Evolutionary conservation across 2,888 invertebrate genomes (phyloP).

Genomic region (Cheilosia vulpina): DNA sequence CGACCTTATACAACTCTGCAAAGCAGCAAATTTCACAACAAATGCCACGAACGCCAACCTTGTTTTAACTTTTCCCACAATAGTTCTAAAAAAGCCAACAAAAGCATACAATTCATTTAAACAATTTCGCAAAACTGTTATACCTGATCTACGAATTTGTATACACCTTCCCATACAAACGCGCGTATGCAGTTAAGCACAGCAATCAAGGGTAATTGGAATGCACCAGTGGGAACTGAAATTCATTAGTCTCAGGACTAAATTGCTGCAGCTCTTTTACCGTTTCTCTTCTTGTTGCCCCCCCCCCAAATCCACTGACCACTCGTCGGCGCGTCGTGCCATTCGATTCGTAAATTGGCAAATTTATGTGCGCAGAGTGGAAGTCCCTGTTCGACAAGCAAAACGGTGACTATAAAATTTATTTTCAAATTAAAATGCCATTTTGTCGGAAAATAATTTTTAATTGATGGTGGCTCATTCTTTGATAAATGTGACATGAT

Average conservation of each 20-base stretch:
- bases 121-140: constrained; percentile 25
- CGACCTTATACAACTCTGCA: too few species aligned
- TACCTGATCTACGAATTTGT: neutral
- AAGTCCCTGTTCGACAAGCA: constrained; percentile 70
- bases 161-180: constrained; percentile 29
- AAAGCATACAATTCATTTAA: neutral
- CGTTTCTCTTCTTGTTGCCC: constrained; percentile 22
- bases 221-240: constrained; percentile 68
- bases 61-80: neutral
- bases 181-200: constrained; percentile 56
- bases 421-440: constrained; percentile 84
- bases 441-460: constrained; percentile 78
- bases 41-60: neutral
- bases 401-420: constrained; percentile 80
- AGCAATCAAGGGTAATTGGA: constrained; percentile 73
- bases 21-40: neutral
- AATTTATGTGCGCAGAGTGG: constrained; percentile 71
- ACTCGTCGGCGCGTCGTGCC: constrained; percentile 5
- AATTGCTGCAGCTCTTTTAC: constrained; percentile 65
- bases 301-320: constrained; percentile 23
- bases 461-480: constrained; percentile 74
- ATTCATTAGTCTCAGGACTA: constrained; percentile 71
- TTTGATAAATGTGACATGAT: constrained; percentile 73
- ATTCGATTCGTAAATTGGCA: constrained; percentile 64
- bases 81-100: neutral